A percentile compares a stretch with the other conserved stretches of the same genome.
Conservation (phyloP, 1,140 invertebrate species). For the Orchesella cincta region DNA sequence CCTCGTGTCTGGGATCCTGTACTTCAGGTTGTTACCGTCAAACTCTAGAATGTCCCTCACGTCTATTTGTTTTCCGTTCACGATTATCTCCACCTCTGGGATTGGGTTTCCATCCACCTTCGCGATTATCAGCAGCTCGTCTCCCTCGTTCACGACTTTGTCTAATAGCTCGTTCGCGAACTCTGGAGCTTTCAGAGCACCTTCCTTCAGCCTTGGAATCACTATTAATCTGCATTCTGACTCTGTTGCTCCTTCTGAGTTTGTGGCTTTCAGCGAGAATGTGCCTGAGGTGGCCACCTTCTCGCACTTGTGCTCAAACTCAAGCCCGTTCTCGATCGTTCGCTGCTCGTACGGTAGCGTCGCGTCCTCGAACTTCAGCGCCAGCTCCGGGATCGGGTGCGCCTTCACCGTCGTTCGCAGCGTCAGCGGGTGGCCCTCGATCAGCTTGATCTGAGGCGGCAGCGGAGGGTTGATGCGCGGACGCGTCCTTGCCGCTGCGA, state of each 20-base stretch:
- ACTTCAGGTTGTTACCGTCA: neutral
- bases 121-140: constrained; percentile 72
- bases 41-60: neutral
- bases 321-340: constrained; percentile 6
- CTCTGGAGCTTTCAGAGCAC: neutral
- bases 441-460: constrained; percentile 50
- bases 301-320: constrained; percentile 1
- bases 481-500: constrained; percentile 36
- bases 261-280: constrained; percentile 59
- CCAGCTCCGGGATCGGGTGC: constrained; percentile 37
- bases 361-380: neutral
- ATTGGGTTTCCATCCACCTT: constrained; percentile 59
- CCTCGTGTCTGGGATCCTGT: constrained; percentile 17
- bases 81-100: neutral
- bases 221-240: constrained; percentile 52
- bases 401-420: constrained; percentile 56
- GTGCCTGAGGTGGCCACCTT: neutral
- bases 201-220: constrained; percentile 36
- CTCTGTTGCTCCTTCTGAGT: constrained; percentile 68
- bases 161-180: neutral
- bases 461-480: constrained; percentile 46
- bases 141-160: constrained; percentile 73
- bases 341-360: neutral
- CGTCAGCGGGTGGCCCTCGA: constrained; percentile 54
- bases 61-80: neutral